Evolutionary conservation across 2,888 invertebrate genomes (phyloP).

Genomic region (Phyllotreta striolata): DNA sequence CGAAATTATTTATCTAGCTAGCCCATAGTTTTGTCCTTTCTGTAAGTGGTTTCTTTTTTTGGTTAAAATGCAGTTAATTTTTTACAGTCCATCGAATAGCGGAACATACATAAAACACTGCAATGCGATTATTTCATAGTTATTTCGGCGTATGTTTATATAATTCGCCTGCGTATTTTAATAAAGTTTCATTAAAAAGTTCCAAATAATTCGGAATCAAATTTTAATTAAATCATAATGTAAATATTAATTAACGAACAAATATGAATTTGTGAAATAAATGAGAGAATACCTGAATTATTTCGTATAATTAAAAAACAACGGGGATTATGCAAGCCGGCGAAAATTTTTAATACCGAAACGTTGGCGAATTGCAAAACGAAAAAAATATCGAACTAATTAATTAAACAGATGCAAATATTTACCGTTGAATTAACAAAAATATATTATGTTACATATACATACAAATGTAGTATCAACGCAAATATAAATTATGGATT

Average conservation of each 20-base stretch:
- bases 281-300: slow-evolving; percentile 37
- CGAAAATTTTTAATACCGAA: slow-evolving; percentile 15
- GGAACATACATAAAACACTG: slow-evolving; percentile 11
- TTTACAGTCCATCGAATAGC: slow-evolving; percentile 9
- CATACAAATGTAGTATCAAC: slow-evolving; percentile 2
- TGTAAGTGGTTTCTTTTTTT: slow-evolving; percentile 12
- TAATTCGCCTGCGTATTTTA: slow-evolving; percentile 25
- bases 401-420: slow-evolving; percentile 20
- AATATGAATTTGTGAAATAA: slow-evolving; percentile 39
- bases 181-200: slow-evolving; percentile 36
- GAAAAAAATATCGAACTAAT: slow-evolving; percentile 13
- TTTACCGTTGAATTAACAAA: slow-evolving; percentile 22
- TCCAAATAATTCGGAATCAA: slow-evolving; percentile 36
- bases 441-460: neutral
- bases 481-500: slow-evolving; percentile 1
- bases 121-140: slow-evolving; percentile 27
- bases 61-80: slow-evolving; percentile 1
- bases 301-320: slow-evolving; percentile 31
- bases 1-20: slow-evolving; percentile 26
- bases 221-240: slow-evolving; percentile 41
- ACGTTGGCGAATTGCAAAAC: slow-evolving; percentile 7
- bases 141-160: slow-evolving; percentile 28
- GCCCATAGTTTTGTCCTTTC: slow-evolving; percentile 34
- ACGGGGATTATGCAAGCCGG: slow-evolving; percentile 8
- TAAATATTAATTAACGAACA: slow-evolving; percentile 37